Conservation (phyloP, 1,140 invertebrate species). For the Cecropterus lyciades region DNA sequence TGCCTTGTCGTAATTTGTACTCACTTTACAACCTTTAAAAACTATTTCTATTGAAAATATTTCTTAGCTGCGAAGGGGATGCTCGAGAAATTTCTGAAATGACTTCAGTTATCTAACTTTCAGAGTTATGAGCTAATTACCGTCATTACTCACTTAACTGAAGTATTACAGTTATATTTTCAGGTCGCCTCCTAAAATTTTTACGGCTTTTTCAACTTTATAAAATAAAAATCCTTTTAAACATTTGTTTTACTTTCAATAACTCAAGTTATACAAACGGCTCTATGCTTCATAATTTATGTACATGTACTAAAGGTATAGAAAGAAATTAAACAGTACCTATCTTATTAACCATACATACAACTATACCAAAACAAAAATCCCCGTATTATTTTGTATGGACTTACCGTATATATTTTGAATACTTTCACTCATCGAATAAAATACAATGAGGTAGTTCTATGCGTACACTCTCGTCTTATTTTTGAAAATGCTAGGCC, state of each 20-base stretch:
- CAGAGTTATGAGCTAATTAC: slow-evolving; percentile 14
- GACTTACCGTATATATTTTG: too few species aligned
- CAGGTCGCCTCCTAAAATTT: background rate
- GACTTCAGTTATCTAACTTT: slow-evolving; percentile 4
- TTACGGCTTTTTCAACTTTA: background rate
- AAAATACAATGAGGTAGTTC: too few species aligned
- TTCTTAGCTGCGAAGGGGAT: slow-evolving; percentile 14
- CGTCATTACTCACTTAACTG: slow-evolving; percentile 1
- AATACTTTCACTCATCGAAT: too few species aligned
- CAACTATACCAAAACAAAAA: too few species aligned
- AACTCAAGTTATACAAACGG: too few species aligned
- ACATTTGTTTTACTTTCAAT: too few species aligned
- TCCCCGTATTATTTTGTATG: too few species aligned
- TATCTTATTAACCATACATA: too few species aligned
- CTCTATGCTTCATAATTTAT: too few species aligned
- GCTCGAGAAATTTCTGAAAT: slow-evolving; percentile 17
- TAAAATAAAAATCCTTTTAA: too few species aligned
- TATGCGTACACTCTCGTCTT: background rate
- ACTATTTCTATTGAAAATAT: slow-evolving; percentile 41
- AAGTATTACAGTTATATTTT: slow-evolving; percentile 11
- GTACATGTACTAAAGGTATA: too few species aligned
- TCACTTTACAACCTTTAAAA: slow-evolving; percentile 48
- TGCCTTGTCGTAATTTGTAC: slow-evolving; percentile 54
- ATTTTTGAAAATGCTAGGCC: background rate
- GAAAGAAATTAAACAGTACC: too few species aligned